Evolutionary conservation across 2,797 vertebrate species (phyloP).

Genomic region (Poecilia wingei): DNA sequence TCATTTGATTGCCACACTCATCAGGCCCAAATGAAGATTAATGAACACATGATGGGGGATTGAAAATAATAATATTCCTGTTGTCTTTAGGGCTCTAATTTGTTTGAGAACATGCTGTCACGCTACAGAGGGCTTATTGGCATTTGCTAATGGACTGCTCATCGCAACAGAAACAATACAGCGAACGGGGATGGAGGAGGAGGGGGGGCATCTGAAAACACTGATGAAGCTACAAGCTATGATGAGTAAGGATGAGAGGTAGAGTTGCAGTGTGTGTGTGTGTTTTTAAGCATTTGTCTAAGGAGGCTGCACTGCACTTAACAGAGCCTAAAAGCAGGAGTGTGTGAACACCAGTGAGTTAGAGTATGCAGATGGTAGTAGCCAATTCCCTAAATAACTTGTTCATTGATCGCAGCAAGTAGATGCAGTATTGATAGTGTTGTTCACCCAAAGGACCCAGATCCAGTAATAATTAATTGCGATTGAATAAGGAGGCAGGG

Average conservation of each 20-base stretch:
- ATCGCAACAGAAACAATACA: constrained; percentile 47
- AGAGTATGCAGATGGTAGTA: constrained; percentile 24
- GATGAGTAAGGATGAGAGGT: constrained; percentile 22
- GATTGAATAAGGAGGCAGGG: constrained; percentile 62
- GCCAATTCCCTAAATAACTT: constrained; percentile 78
- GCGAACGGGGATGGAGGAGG: background rate
- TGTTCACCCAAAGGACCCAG: constrained; percentile 75
- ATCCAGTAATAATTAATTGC: constrained; percentile 78
- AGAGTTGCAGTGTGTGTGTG: constrained; percentile 2
- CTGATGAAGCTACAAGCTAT: constrained; percentile 21
- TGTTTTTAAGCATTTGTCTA: constrained; percentile 30
- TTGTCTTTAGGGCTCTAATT: constrained; percentile 80
- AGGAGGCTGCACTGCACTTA: constrained; percentile 13
- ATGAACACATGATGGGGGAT: constrained; percentile 77
- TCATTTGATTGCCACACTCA: constrained; percentile 80
- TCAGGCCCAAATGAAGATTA: constrained; percentile 80
- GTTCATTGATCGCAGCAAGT: constrained; percentile 79
- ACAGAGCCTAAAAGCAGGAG: constrained; percentile 24
- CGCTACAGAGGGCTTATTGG: constrained; percentile 75
- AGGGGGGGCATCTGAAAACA: constrained; percentile 21
- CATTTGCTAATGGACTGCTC: constrained; percentile 77
- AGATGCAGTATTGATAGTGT: constrained; percentile 82
- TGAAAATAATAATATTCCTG: constrained; percentile 79
- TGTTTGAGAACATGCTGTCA: constrained; percentile 78
- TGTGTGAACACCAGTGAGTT: constrained; percentile 33